Evolutionary conservation across 2,113 vertebrate genomes (phyloP).

Genomic region (Zosterops pallidus): DNA sequence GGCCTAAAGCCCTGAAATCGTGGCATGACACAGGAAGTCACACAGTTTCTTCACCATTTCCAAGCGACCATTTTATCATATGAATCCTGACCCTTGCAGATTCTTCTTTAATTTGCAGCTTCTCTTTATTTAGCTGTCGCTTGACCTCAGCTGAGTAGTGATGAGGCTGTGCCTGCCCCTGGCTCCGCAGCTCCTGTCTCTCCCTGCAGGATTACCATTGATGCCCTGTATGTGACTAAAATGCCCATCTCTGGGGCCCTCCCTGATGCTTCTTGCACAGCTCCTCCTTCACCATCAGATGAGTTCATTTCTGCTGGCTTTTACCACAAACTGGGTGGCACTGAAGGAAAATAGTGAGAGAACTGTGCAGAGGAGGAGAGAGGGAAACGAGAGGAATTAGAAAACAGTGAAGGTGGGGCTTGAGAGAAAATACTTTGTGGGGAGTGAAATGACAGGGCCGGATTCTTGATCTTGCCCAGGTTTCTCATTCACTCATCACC

Average conservation of each 20-base stretch:
- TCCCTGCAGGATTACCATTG: not conserved
- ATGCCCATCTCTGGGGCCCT: not conserved
- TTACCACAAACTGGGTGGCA: not conserved
- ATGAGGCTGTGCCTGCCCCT: not conserved
- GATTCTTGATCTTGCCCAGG: not conserved
- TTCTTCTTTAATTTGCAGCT: not conserved
- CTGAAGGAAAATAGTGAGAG: conserved; percentile 1
- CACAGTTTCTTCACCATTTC: not conserved
- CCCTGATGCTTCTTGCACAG: not conserved
- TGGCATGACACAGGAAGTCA: not conserved
- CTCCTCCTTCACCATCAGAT: not conserved
- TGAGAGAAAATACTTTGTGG: conserved; percentile 9
- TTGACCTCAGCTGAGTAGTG: not conserved
- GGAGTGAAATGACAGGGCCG: conserved; percentile 49
- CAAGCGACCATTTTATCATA: fast-evolving
- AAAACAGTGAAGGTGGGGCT: conserved; percentile 32
- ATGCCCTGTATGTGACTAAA: not conserved
- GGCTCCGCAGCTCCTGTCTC: fast-evolving
- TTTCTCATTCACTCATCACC: conserved; percentile 45
- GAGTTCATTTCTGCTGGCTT: not conserved
- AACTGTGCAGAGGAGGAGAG: not conserved
- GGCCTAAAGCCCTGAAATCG: not conserved
- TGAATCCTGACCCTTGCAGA: not conserved
- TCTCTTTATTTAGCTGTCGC: not conserved
- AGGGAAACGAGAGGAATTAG: not conserved